phyloP scores from a whole-genome alignment of 2,113 vertebrate genomes.

The Oryzias curvinotus region DNA sequence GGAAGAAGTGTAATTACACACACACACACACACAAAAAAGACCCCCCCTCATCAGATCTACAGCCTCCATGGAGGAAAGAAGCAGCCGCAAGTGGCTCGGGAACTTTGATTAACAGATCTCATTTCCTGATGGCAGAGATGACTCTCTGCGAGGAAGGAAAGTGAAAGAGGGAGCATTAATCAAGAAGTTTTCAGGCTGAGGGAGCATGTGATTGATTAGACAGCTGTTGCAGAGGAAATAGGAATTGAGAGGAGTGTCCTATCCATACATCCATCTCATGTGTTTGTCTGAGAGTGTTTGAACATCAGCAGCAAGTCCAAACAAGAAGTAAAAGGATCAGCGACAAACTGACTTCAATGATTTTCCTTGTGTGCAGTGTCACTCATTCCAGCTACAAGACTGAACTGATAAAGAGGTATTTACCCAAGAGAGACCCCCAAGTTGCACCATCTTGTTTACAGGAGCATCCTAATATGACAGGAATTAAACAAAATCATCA shows the following conservation, averaged over 20 bases:
- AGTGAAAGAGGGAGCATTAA: constrained; percentile 80
- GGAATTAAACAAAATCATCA: constrained; percentile 73
- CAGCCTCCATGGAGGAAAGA: constrained; percentile 57
- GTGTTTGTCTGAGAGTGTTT: constrained; percentile 59
- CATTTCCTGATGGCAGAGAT: constrained; percentile 75
- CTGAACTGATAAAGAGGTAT: constrained; percentile 70
- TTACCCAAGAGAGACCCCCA: constrained; percentile 83
- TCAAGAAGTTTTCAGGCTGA: constrained; percentile 83
- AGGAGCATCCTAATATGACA: constrained; percentile 77
- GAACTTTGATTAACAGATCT: constrained; percentile 74
- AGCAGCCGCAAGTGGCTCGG: constrained; percentile 36
- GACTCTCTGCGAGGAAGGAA: constrained; percentile 61
- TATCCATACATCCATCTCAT: constrained; percentile 73
- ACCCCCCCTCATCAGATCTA: constrained; percentile 44
- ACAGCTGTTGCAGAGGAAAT: constrained; percentile 85
- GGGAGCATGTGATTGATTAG: constrained; percentile 86
- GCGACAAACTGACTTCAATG: not conserved
- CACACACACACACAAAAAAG: not conserved
- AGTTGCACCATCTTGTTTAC: constrained; percentile 84
- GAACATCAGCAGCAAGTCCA: constrained; percentile 13
- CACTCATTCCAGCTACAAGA: constrained; percentile 34
- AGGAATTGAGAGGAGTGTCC: constrained; percentile 80
- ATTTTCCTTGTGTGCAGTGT: constrained; percentile 21
- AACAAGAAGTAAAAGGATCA: constrained; percentile 21
- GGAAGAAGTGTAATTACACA: constrained; percentile 71